Evolutionary conservation across 1,140 invertebrate species (phyloP).

Genomic region (Druon quercuslanigerum): DNA sequence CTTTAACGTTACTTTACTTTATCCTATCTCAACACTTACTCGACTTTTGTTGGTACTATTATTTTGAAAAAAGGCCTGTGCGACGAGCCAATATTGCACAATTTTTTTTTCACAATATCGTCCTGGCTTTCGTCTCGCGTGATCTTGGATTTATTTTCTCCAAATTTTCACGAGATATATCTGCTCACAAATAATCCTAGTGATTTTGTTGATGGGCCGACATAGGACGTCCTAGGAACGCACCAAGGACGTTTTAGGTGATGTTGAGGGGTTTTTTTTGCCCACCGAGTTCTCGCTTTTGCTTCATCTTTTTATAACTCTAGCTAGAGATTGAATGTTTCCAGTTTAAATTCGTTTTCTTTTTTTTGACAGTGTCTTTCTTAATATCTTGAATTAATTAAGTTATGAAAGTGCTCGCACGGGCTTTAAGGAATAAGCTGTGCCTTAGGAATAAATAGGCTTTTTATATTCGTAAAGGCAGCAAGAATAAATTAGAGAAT

Average conservation of each 20-base stretch:
- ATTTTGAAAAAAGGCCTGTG: slow-evolving; percentile 36
- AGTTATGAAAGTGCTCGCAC: slow-evolving; percentile 49
- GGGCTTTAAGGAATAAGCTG: slow-evolving; percentile 51
- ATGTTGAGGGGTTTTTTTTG: too few species aligned
- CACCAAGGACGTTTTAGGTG: too few species aligned
- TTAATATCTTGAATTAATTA: neutral
- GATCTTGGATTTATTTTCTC: neutral
- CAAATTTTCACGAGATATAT: too few species aligned
- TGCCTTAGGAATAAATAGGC: slow-evolving; percentile 53
- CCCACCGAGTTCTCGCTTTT: neutral
- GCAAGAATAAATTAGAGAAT: neutral
- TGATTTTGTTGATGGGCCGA: too few species aligned
- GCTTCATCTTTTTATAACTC: neutral
- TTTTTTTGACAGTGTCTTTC: neutral
- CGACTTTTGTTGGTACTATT: slow-evolving; percentile 40
- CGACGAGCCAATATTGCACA: slow-evolving; percentile 15
- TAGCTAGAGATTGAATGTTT: neutral
- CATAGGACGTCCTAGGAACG: too few species aligned
- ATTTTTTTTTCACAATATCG: neutral
- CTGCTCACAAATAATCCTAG: neutral
- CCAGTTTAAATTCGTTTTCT: neutral
- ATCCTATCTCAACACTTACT: slow-evolving; percentile 60
- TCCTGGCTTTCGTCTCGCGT: neutral
- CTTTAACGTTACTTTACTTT: slow-evolving; percentile 68
- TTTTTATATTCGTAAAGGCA: neutral